phyloP scores from a whole-genome alignment of 1,140 invertebrate genomes.

The Platyscapa corneri region DNA sequence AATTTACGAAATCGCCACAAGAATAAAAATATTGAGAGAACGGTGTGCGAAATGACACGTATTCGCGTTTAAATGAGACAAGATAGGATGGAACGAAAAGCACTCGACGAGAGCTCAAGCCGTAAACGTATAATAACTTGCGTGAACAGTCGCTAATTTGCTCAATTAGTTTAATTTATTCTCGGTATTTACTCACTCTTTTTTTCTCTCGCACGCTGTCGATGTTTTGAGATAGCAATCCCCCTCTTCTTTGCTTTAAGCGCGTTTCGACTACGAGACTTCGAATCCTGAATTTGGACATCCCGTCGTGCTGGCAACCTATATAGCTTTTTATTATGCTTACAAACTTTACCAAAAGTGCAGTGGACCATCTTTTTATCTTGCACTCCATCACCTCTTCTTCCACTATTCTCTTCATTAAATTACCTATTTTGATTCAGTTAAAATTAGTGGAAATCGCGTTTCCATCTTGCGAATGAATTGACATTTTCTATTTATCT shows the following conservation, averaged over 20 bases:
- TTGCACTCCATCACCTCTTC: background rate
- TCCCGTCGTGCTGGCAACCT: background rate
- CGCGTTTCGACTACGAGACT: background rate
- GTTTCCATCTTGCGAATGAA: background rate
- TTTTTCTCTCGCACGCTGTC: background rate
- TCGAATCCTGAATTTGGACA: background rate
- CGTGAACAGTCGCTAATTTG: constrained; percentile 69
- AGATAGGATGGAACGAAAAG: background rate
- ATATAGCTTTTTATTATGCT: constrained; percentile 57
- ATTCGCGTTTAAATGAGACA: constrained; percentile 26
- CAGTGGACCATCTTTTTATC: background rate
- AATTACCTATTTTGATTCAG: background rate
- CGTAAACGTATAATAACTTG: constrained; percentile 56
- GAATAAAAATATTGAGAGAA: too few relatives aligned
- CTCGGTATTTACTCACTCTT: constrained; percentile 63
- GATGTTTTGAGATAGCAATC: background rate
- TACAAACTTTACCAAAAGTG: constrained; percentile 49
- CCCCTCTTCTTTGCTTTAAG: background rate
- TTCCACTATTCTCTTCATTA: background rate
- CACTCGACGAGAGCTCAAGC: background rate
- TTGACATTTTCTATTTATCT: background rate
- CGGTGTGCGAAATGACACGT: too few relatives aligned
- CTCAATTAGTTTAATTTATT: constrained; percentile 73
- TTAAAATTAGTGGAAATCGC: background rate
- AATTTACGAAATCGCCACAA: background rate